Evolutionary conservation across 2,797 vertebrate species (phyloP).

Genomic region (Erethizon dorsatum): DNA sequence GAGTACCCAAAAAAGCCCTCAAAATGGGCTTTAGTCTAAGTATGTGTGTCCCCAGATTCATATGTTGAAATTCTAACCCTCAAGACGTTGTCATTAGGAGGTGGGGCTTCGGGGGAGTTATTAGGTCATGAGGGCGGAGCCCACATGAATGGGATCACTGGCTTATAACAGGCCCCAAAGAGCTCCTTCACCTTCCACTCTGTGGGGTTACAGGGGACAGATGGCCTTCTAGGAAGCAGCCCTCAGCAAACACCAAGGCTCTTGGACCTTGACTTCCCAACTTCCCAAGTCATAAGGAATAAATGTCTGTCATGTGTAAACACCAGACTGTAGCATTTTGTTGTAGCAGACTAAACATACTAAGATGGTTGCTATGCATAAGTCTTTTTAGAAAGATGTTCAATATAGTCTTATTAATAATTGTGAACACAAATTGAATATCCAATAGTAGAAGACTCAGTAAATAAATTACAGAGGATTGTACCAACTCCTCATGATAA

Average conservation of each 20-base stretch:
- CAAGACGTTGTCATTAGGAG: not conserved
- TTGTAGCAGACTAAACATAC: not conserved
- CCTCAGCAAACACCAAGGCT: not conserved
- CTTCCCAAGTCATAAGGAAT: not conserved
- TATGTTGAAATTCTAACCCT: not conserved
- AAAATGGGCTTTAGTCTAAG: not conserved
- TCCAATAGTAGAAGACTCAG: not conserved
- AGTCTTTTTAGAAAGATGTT: not conserved
- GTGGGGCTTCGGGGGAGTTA: not conserved
- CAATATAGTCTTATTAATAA: not conserved
- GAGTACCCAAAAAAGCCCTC: not conserved
- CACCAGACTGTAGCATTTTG: not conserved
- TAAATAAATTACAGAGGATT: constrained; percentile 20
- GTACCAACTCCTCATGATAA: not conserved
- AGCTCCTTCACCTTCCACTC: not conserved
- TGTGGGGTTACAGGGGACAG: not conserved
- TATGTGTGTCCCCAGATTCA: not conserved
- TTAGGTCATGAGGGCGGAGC: too few species aligned
- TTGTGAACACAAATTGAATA: constrained; percentile 14
- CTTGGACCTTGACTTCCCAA: not conserved
- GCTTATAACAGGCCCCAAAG: too few species aligned
- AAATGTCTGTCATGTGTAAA: not conserved
- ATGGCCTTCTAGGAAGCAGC: not conserved
- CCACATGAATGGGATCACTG: too few species aligned
- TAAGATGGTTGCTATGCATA: not conserved